A percentile compares a stretch with the other conserved stretches of the same genome.
Conservation (phyloP, 2,113 vertebrate genomes). For the Penelope pileata region DNA sequence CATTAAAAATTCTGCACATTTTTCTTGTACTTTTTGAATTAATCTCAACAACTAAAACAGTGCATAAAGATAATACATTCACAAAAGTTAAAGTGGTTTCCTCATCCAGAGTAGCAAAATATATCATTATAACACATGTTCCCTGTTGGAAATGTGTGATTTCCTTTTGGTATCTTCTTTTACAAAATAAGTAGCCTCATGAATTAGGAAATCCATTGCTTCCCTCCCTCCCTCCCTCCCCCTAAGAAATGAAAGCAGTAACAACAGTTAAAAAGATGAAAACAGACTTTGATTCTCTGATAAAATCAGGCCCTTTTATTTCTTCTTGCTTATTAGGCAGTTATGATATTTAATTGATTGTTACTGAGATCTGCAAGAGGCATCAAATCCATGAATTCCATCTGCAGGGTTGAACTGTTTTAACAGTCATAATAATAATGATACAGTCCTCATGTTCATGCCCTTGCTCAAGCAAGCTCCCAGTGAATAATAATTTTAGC, state of each 20-base stretch:
- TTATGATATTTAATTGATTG: background rate
- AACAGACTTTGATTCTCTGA: background rate
- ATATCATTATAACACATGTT: background rate
- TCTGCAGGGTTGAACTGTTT: background rate
- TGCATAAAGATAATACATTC: background rate
- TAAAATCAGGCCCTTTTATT: background rate
- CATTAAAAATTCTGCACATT: background rate
- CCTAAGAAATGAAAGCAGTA: background rate
- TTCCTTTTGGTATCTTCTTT: background rate
- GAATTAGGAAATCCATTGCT: background rate
- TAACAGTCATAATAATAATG: background rate
- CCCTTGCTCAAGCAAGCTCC: background rate
- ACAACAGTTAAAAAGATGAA: background rate
- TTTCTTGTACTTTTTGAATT: background rate
- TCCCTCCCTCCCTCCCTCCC: fast-evolving
- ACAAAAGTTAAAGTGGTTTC: background rate
- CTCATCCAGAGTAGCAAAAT: background rate
- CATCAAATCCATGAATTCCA: background rate
- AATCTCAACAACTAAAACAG: background rate
- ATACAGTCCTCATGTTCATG: background rate
- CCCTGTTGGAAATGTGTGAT: background rate
- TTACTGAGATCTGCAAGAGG: background rate
- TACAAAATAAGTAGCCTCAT: background rate
- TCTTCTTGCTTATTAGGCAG: background rate
- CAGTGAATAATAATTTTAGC: background rate